Evolutionary conservation across 1,140 invertebrate genomes (phyloP), one percentile per base, ranked within the genome.

Genomic region (Saccostrea echinata): DNA sequence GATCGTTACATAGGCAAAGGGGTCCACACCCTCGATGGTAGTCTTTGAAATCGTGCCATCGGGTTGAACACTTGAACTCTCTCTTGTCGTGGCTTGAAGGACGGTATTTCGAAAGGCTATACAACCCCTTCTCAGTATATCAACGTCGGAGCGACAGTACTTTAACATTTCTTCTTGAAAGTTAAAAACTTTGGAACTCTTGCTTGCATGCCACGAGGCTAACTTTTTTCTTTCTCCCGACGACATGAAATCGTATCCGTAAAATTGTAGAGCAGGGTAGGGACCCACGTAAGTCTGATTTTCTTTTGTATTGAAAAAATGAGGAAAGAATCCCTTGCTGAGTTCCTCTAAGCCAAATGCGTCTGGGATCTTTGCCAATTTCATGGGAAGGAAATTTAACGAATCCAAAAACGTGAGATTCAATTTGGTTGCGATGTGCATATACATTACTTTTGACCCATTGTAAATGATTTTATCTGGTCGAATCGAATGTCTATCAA

Each of bases 241-340:
- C 16, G 35, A 76, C 88, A 89, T 89, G 53, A n/a, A 83, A 81
- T 90, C 84, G 33, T 57, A 80, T n/a, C 71, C 82, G 61, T 89
- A 89, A 53, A 53, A 85, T 18, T 86, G 13, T 18, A 80, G 52
- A n/a, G 53, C 30, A 3, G 88, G 90, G 61, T 87, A 85, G 18
- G 86, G 86, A 3, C 90, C 88, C 4, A 83, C 30, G 61, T 89
- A 90, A 1, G 12, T 33, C 61, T 86, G 68, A 57, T 89, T 90
- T 52, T 84, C 90, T 35, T 76, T 85, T 18, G 13, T 85, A 61
- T 89, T 89, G 61, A 90, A 90, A 35, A 80, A 57, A 84, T 90
- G 88, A 21, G 85, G 88, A 86, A 90, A 90, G 55, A 87, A 89
- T 24, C 88, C 90, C 76, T 90, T 90, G 8, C 51, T 18, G 0